Conservation (phyloP, 2,888 invertebrate genomes). For the Syrphus vitripennis region DNA sequence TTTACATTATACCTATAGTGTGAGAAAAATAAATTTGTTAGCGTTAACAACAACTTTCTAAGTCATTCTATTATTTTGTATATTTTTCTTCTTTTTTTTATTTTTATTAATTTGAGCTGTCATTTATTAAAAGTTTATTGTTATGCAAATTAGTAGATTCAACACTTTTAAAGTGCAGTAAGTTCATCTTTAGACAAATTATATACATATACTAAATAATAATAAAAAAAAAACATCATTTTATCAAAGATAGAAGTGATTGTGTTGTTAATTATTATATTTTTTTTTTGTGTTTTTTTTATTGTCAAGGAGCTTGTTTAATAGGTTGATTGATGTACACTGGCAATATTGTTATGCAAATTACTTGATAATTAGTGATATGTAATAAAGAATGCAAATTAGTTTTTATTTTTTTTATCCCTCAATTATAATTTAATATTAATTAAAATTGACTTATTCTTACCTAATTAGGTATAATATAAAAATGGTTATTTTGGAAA, state of each 20-base stretch:
- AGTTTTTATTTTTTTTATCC: background rate
- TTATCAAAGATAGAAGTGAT: background rate
- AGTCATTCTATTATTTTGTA: background rate
- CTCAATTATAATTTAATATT: background rate
- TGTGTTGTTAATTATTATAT: background rate
- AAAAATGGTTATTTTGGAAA: too few species aligned
- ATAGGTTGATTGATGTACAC: background rate
- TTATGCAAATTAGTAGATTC: background rate
- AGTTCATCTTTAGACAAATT: background rate
- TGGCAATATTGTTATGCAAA: background rate
- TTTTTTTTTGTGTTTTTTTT: background rate
- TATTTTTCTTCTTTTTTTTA: background rate
- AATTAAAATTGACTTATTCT: background rate
- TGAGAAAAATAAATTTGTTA: conserved; percentile 63
- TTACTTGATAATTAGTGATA: background rate
- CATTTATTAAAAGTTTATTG: background rate
- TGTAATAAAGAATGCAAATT: background rate
- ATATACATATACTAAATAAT: background rate
- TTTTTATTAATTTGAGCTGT: background rate
- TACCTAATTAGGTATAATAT: too few species aligned
- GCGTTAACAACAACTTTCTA: conserved; percentile 30
- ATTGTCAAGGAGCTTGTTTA: background rate
- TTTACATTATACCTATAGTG: conserved; percentile 50
- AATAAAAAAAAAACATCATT: background rate
- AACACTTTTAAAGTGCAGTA: background rate